These are phyloP conservation scores for Lindbergichthys nudifrons DNA, from an alignment of 2,797 vertebrate species.

Conservation along the genomic window DNA sequence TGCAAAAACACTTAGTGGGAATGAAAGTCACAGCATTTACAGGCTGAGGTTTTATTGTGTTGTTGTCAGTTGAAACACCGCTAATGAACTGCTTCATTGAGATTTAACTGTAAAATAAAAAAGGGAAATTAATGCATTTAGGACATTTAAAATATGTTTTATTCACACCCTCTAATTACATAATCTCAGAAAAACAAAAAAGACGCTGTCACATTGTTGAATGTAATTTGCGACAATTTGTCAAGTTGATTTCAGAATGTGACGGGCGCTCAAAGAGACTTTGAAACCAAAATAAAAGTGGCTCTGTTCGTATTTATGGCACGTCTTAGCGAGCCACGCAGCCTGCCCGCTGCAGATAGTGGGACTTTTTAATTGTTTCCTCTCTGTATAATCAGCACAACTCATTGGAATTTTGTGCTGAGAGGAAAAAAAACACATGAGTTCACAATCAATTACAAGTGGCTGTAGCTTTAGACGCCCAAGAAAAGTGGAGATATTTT, in stretches of 20 bases:
- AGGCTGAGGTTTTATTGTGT: constrained; percentile 8
- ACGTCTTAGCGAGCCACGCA: constrained; percentile 52
- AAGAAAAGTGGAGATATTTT: constrained; percentile 18
- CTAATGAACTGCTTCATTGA: constrained; percentile 17
- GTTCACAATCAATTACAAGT: constrained; percentile 56
- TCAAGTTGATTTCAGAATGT: constrained; percentile 31
- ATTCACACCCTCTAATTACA: constrained; percentile 36
- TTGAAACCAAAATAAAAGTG: constrained; percentile 67
- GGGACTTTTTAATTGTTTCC: constrained; percentile 79
- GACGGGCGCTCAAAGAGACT: constrained; percentile 45
- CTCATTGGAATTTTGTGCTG: constrained; percentile 73
- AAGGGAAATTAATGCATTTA: constrained; percentile 23
- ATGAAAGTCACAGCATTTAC: constrained; percentile 11
- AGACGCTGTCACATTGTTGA: constrained; percentile 20
- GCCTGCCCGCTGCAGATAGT: constrained; percentile 76
- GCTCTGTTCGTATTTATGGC: constrained; percentile 56
- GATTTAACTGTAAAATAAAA: constrained; percentile 24
- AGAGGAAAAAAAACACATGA: constrained; percentile 68
- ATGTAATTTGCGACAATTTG: constrained; percentile 36
- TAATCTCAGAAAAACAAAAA: constrained; percentile 10
- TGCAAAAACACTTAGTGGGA: constrained; percentile 1
- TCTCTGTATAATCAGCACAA: constrained; percentile 79
- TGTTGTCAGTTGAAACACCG: constrained; percentile 22
- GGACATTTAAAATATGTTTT: constrained; percentile 15
- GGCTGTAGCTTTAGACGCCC: constrained; percentile 20